These are phyloP conservation scores for Molossus alvarezi DNA, from an alignment of 2,797 vertebrate genomes.

Conservation along the genomic window DNA sequence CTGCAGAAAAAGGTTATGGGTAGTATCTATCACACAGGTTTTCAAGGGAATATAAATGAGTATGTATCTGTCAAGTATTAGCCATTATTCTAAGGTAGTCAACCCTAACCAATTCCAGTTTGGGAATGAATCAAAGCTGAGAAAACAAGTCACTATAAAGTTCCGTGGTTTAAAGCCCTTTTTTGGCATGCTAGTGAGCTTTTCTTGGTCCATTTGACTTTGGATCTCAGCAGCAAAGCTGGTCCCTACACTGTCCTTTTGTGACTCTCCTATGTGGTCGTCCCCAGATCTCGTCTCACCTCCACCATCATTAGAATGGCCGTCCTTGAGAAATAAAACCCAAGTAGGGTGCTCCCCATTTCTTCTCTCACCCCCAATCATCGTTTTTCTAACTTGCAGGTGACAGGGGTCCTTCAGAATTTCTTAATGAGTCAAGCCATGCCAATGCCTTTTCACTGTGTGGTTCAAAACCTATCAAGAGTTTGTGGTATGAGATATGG, in stretches of 20 bases:
- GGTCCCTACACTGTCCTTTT: neutral
- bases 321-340: neutral
- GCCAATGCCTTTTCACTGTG: neutral
- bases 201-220: neutral
- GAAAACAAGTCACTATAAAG: constrained; percentile 10
- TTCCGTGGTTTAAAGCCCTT: neutral
- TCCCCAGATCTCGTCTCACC: neutral
- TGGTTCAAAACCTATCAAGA: constrained; percentile 4
- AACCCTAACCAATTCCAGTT: neutral
- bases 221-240: constrained; percentile 1
- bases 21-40: neutral
- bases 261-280: neutral
- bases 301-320: neutral
- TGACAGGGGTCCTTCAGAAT: neutral
- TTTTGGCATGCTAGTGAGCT: neutral
- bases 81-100: neutral
- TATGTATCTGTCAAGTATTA: neutral
- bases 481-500: neutral
- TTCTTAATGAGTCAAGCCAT: neutral
- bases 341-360: neutral
- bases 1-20: neutral
- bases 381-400: neutral
- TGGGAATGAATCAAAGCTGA: neutral
- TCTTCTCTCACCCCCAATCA: neutral
- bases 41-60: neutral